Conservation (phyloP, 2,888 invertebrate species). For the Phyto melanocephala region DNA sequence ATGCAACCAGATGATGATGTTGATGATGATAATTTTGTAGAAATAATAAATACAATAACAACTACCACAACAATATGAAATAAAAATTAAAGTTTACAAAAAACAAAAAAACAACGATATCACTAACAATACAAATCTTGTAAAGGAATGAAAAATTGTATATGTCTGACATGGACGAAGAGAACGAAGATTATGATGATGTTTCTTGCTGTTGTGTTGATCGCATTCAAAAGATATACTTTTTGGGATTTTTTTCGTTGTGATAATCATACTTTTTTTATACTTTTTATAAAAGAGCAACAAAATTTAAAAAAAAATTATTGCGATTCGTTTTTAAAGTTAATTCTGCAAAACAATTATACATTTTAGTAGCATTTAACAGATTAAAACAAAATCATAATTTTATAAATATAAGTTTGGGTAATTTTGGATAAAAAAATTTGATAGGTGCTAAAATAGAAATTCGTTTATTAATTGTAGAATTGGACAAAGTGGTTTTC, state of each 20-base stretch:
- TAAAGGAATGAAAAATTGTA: slow-evolving; percentile 53
- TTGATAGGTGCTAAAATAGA: no score
- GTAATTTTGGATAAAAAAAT: no score
- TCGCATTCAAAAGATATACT: slow-evolving; percentile 63
- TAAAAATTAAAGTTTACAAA: slow-evolving; percentile 4
- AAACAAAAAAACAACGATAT: slow-evolving; percentile 9
- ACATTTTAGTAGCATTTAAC: slow-evolving; percentile 64
- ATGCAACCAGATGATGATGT: slow-evolving; percentile 60
- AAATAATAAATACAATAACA: slow-evolving; percentile 46
- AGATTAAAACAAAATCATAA: no score
- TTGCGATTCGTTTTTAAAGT: slow-evolving; percentile 67
- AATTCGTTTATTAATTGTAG: no score
- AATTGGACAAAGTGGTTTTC: no score
- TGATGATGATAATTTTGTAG: slow-evolving; percentile 38
- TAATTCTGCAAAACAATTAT: slow-evolving; percentile 73
- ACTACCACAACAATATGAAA: neutral
- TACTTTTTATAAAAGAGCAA: slow-evolving; percentile 19
- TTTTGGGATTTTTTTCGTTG: slow-evolving; percentile 36
- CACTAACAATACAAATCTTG: slow-evolving; percentile 5
- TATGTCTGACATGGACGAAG: slow-evolving; percentile 29
- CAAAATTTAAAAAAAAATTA: slow-evolving; percentile 51
- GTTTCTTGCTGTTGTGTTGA: slow-evolving; percentile 48
- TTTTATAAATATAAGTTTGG: no score
- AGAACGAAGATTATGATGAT: slow-evolving; percentile 40
- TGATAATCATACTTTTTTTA: slow-evolving; percentile 56